Percentiles rank a stretch among this genome's conserved stretches.
Conservation (phyloP, 2,113 vertebrate species). For the Naja naja region DNA sequence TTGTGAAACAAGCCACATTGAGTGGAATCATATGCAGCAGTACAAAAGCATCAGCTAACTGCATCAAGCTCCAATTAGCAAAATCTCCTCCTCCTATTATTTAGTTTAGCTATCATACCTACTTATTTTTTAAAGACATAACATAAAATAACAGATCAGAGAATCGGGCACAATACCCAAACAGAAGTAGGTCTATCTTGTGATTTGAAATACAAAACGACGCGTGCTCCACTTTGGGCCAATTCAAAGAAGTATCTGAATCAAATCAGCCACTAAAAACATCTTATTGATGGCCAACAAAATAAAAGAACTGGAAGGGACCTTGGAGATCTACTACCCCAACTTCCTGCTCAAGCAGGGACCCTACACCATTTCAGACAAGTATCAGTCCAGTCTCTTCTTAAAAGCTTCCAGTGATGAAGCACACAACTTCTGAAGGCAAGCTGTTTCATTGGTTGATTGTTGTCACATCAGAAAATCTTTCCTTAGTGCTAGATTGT, state of each 20-base stretch:
- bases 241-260: background rate
- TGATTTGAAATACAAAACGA: background rate
- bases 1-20: background rate
- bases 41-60: background rate
- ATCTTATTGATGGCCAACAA: no score
- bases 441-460: background rate
- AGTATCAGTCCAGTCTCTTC: no score
- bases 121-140: background rate
- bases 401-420: no score
- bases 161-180: background rate
- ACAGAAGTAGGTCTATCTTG: background rate
- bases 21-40: background rate
- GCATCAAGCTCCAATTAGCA: background rate
- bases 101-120: background rate
- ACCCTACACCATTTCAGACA: no score
- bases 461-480: background rate
- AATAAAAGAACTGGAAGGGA: no score
- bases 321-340: no score
- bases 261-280: background rate
- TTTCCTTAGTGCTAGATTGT: background rate
- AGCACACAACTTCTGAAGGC: no score
- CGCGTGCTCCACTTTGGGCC: background rate
- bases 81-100: background rate
- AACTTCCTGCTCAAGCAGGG: no score
- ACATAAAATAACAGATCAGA: background rate